Percentiles rank a stretch among this genome's conserved stretches.
phyloP scores from a whole-genome alignment of 2,888 invertebrate genomes.

The Megalurothrips usitatus region DNA sequence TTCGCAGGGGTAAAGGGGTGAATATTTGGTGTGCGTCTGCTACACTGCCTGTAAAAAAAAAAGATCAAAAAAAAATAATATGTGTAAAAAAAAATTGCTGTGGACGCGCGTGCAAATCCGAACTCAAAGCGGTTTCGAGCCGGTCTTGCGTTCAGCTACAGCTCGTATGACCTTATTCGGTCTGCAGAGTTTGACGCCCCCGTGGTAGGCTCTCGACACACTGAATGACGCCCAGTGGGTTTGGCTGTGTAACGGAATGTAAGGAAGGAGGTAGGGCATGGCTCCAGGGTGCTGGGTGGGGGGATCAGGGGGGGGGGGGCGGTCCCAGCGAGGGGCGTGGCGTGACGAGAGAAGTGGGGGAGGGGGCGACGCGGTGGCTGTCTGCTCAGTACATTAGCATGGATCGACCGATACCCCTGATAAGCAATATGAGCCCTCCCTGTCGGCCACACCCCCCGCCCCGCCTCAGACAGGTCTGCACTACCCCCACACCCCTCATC shows the following conservation, averaged over 20 bases:
- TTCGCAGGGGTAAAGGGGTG: slow-evolving; percentile 18
- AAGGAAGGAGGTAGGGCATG: not conserved
- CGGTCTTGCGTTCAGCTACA: too few species aligned
- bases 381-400: not conserved
- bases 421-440: not conserved
- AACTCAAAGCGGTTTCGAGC: too few species aligned
- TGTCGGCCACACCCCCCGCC: not conserved
- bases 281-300: not conserved
- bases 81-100: not conserved
- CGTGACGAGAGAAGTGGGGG: not conserved
- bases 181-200: too few species aligned
- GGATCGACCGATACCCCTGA: not conserved
- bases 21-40: slow-evolving; percentile 24
- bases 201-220: too few species aligned
- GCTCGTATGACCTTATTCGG: too few species aligned
- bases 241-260: too few species aligned
- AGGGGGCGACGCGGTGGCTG: not conserved
- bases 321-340: not conserved
- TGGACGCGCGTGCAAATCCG: too few species aligned
- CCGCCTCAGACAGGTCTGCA: not conserved
- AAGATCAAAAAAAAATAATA: too few species aligned
- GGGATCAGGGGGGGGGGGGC: not conserved
- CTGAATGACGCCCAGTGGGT: too few species aligned
- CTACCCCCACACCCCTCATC: not conserved
- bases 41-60: too few species aligned